A percentile compares a stretch with the other conserved stretches of the same genome.
Evolutionary conservation across 2,888 invertebrate species (phyloP).

Genomic region (Parnassius smintheus): DNA sequence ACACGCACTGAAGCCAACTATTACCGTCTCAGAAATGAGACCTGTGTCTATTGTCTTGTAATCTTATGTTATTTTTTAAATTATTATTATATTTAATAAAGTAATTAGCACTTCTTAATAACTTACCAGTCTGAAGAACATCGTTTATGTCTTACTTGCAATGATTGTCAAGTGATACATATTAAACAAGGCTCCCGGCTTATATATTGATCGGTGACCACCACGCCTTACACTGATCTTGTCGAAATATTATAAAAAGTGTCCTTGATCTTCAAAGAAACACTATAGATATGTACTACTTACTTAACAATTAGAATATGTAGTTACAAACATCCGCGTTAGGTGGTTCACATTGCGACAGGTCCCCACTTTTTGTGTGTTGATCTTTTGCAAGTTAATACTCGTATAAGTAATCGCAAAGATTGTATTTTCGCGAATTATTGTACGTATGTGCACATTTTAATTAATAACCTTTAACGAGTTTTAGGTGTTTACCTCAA

Average conservation of each 20-base stretch:
- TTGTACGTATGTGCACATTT: too few relatives aligned
- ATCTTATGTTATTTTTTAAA: too few relatives aligned
- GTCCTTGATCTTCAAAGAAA: conserved; percentile 76
- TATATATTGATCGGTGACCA: conserved; percentile 57
- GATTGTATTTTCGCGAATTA: too few relatives aligned
- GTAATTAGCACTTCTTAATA: conserved; percentile 27
- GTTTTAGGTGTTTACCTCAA: too few relatives aligned
- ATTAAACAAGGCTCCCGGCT: conserved; percentile 42
- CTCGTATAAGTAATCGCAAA: not conserved
- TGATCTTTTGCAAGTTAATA: not conserved
- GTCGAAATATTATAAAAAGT: conserved; percentile 57
- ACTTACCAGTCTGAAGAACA: conserved; percentile 75
- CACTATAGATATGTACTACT: conserved; percentile 50
- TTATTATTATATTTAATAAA: not conserved
- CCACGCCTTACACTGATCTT: conserved; percentile 65
- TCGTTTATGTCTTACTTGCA: conserved; percentile 59
- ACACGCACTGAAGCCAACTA: too few relatives aligned
- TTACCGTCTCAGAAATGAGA: too few relatives aligned
- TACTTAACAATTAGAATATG: conserved; percentile 41
- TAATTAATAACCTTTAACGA: too few relatives aligned
- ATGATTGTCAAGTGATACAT: conserved; percentile 65
- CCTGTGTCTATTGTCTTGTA: too few relatives aligned
- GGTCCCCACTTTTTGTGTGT: conserved; percentile 2
- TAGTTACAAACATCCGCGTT: conserved; percentile 58
- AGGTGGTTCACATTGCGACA: conserved; percentile 29